These are phyloP conservation scores for Halcyon leucocephala DNA, from an alignment of 2,797 vertebrate species.

Conservation along the genomic window DNA sequence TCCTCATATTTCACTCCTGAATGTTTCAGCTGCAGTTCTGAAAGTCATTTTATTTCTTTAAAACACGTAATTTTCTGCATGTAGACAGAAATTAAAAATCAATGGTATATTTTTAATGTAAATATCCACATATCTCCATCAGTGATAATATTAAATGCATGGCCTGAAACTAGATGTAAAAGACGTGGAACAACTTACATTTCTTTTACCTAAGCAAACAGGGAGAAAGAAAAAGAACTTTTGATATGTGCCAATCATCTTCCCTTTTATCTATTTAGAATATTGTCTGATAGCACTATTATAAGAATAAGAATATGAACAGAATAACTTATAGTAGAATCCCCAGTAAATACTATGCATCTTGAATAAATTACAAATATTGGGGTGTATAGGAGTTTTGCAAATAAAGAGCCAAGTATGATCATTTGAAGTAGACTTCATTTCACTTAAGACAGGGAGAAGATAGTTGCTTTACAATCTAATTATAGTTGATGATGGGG, in stretches of 20 bases:
- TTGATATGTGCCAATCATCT: too few relatives aligned
- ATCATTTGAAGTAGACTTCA: neutral
- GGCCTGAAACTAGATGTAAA: neutral
- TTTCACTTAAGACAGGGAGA: neutral
- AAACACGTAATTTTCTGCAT: neutral
- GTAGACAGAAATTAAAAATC: neutral
- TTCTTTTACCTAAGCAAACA: neutral
- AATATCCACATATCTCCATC: neutral
- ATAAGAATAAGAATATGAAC: neutral
- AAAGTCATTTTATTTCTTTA: neutral
- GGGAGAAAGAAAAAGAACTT: neutral
- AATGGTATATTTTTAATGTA: neutral
- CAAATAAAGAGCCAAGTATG: neutral
- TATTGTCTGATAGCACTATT: neutral
- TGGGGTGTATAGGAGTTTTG: neutral
- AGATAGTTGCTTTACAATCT: fast-evolving
- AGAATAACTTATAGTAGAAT: neutral
- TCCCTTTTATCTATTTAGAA: neutral
- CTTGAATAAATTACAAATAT: neutral
- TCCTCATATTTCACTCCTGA: neutral
- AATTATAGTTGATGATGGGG: neutral
- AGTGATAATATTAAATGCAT: neutral
- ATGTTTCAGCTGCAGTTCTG: neutral
- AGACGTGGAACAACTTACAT: fast-evolving
- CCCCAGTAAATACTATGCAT: neutral